A percentile compares a stretch with the other conserved stretches of the same genome.
Conservation (phyloP, 2,797 vertebrate species). For the Sebastes umbrosus region DNA sequence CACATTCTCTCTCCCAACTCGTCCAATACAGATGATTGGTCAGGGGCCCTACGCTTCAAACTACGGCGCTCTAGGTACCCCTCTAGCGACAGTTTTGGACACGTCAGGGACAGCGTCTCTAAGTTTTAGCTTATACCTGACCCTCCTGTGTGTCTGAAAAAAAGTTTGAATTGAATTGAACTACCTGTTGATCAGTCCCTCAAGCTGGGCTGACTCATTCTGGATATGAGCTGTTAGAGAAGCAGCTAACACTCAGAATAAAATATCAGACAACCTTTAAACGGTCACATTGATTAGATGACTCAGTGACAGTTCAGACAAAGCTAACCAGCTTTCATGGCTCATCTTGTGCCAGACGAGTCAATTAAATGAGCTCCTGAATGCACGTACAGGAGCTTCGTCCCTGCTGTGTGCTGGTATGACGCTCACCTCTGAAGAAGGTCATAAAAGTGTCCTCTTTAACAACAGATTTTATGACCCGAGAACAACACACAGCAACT, state of each 20-base stretch:
- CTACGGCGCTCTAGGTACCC: too few species aligned
- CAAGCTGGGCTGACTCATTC: neutral
- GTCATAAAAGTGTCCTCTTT: neutral
- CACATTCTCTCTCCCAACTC: too few species aligned
- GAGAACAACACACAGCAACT: neutral
- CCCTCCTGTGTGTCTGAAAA: too few species aligned
- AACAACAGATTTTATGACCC: neutral
- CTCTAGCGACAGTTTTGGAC: too few species aligned
- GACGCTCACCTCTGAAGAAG: neutral
- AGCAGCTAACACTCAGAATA: neutral
- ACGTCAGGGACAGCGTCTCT: neutral
- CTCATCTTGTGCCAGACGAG: neutral
- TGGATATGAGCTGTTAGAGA: neutral
- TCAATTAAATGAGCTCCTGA: neutral
- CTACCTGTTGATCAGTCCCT: neutral
- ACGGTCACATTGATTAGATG: constrained; percentile 15
- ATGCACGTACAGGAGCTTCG: accelerated
- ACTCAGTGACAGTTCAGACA: neutral
- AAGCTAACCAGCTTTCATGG: neutral
- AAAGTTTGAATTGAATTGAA: too few species aligned
- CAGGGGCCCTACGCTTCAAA: too few species aligned
- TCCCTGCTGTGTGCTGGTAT: neutral
- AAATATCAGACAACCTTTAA: constrained; percentile 25
- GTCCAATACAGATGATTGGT: too few species aligned
- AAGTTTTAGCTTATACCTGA: neutral